These are phyloP conservation scores for Drosophila mayaguana DNA, from an alignment of 2,888 invertebrate species.

Conservation along the genomic window DNA sequence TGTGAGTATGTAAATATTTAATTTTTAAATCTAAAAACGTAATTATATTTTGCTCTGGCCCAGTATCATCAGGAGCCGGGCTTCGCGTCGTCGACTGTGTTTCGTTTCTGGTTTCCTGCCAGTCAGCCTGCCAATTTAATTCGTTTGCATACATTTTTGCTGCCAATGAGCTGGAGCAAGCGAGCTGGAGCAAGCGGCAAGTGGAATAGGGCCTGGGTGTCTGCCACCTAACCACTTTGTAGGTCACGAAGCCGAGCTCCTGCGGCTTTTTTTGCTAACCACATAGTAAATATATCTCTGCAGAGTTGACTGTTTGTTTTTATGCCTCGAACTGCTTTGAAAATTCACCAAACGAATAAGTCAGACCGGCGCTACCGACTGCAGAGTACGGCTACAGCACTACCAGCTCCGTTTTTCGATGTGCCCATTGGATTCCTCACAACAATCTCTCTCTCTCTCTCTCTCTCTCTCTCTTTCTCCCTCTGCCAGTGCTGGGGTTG, in stretches of 20 bases:
- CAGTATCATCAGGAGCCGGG: too few species aligned
- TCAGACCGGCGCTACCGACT: too few species aligned
- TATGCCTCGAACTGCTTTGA: neutral
- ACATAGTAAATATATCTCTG: conserved; percentile 1
- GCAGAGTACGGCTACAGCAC: too few species aligned
- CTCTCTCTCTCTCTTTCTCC: too few species aligned
- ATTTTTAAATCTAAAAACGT: conserved; percentile 75
- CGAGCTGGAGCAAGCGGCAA: conserved; percentile 2
- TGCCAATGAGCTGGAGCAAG: too few species aligned
- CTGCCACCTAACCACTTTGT: conserved; percentile 17
- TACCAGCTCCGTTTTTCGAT: too few species aligned
- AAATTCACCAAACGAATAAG: too few species aligned
- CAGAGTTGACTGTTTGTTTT: conserved; percentile 32
- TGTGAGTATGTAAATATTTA: conserved; percentile 54
- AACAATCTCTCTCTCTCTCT: too few species aligned
- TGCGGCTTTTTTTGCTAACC: conserved; percentile 1
- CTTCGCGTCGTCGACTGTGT: conserved; percentile 25
- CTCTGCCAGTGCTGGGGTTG: too few species aligned
- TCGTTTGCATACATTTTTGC: conserved; percentile 75
- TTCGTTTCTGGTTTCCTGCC: conserved; percentile 61
- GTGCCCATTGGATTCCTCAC: too few species aligned
- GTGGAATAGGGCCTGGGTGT: neutral
- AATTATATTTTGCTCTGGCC: conserved; percentile 67
- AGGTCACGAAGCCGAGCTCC: conserved; percentile 43
- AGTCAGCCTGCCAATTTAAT: conserved; percentile 73